Percentiles rank a stretch among this genome's conserved stretches.
phyloP scores from a whole-genome alignment of 2,888 invertebrate species.

The Conchocele bisecta region DNA sequence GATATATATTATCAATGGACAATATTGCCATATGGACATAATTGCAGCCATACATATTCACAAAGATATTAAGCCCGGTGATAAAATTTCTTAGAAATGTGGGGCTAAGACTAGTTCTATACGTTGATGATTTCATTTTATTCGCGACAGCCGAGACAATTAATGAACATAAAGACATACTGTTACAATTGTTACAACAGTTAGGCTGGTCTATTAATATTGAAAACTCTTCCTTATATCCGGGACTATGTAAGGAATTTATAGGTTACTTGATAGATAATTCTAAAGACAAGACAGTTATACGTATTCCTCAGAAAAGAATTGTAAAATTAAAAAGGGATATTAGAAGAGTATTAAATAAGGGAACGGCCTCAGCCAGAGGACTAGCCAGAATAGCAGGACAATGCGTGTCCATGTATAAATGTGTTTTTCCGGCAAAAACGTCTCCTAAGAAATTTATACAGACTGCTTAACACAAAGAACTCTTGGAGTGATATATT shows the following conservation, averaged over 20 bases:
- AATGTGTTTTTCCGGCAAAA: conserved; percentile 30
- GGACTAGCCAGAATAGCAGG: too few species aligned
- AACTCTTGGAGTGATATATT: conserved; percentile 10
- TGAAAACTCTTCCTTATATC: too few species aligned
- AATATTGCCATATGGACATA: conserved; percentile 17
- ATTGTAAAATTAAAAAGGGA: conserved; percentile 8
- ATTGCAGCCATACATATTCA: conserved; percentile 19
- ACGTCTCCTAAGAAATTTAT: conserved; percentile 6
- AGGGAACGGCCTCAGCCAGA: too few species aligned
- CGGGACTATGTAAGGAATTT: too few species aligned
- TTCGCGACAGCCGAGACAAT: neutral
- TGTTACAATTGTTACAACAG: neutral
- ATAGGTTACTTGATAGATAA: conserved; percentile 11
- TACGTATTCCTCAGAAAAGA: neutral
- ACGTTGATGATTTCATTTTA: conserved; percentile 25
- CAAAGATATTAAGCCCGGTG: conserved; percentile 16
- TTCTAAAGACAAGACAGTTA: neutral
- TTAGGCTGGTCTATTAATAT: conserved; percentile 8
- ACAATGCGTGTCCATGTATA: too few species aligned
- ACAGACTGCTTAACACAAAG: conserved; percentile 6
- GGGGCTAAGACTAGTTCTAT: conserved; percentile 13
- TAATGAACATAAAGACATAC: neutral
- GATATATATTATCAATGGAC: conserved; percentile 5
- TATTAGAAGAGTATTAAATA: conserved; percentile 8
- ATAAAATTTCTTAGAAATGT: neutral